A percentile compares a stretch with the other conserved stretches of the same genome.
Evolutionary conservation across 2,888 invertebrate genomes (phyloP).

Genomic region (Tribolium freemani): DNA sequence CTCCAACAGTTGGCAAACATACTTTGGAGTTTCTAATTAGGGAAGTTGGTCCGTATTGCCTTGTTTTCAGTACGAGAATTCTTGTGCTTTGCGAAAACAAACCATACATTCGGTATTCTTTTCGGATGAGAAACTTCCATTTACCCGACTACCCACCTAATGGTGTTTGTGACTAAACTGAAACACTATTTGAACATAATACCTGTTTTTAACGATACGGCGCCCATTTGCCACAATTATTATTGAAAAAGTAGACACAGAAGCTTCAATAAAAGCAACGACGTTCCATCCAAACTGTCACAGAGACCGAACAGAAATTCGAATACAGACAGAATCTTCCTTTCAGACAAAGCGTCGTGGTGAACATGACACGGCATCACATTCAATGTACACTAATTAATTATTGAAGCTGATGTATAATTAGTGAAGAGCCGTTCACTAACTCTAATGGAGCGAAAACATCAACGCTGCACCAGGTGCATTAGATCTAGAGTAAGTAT

Average conservation of each 20-base stretch:
- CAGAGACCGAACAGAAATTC: background rate
- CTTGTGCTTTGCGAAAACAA: conserved; percentile 48
- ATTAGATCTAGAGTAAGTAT: conserved; percentile 37
- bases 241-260: background rate
- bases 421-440: conserved; percentile 47
- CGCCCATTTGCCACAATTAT: background rate
- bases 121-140: conserved; percentile 35
- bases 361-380: conserved; percentile 42
- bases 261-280: conserved; percentile 2
- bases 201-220: background rate
- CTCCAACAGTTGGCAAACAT: conserved; percentile 10
- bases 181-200: conserved; percentile 8
- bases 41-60: conserved; percentile 49
- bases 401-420: conserved; percentile 50
- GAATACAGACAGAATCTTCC: conserved; percentile 25
- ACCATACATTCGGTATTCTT: conserved; percentile 39
- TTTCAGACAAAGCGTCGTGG: background rate
- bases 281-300: background rate
- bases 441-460: conserved; percentile 36
- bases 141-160: conserved; percentile 15
- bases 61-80: conserved; percentile 50
- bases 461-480: conserved; percentile 37
- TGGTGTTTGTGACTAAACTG: conserved; percentile 35
- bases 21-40: conserved; percentile 45
- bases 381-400: conserved; percentile 48